Evolutionary conservation across 2,888 invertebrate species (phyloP).

Genomic region (Allacma fusca): DNA sequence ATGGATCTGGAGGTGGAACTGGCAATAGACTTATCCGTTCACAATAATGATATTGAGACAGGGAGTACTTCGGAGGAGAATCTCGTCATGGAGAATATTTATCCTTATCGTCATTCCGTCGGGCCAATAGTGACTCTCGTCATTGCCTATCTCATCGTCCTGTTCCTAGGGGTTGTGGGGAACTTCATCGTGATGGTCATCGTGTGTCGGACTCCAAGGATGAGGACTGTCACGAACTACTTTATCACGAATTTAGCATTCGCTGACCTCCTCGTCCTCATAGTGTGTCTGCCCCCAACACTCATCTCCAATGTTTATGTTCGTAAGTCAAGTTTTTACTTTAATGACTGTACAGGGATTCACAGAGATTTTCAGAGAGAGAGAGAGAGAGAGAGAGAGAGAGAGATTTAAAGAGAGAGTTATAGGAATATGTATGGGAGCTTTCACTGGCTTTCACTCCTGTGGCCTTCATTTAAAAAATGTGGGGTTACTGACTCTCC

Average conservation of each 20-base stretch:
- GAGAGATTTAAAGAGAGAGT: no score
- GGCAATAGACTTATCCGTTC: neutral
- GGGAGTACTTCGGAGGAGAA: neutral
- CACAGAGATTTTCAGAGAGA: no score
- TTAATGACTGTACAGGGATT: no score
- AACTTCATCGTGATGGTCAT: constrained; percentile 48
- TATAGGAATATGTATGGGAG: no score
- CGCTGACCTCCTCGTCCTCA: constrained; percentile 50
- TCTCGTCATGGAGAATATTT: neutral
- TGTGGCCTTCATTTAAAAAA: no score
- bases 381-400: no score
- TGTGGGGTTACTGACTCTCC: no score
- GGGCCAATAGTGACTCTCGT: constrained; percentile 47
- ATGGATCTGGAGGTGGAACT: neutral
- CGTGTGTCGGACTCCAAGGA: constrained; percentile 42
- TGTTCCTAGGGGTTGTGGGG: constrained; percentile 51
- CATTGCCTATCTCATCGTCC: constrained; percentile 46
- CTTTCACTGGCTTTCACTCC: no score
- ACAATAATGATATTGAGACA: constrained; percentile 11
- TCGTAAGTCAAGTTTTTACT: no score
- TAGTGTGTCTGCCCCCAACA: constrained; percentile 52
- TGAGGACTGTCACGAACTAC: constrained; percentile 54
- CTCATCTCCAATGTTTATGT: no score
- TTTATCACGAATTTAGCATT: constrained; percentile 51
- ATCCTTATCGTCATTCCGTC: constrained; percentile 35